phyloP scores from a whole-genome alignment of 1,140 invertebrate species.

The Drosophila prosaltans region DNA sequence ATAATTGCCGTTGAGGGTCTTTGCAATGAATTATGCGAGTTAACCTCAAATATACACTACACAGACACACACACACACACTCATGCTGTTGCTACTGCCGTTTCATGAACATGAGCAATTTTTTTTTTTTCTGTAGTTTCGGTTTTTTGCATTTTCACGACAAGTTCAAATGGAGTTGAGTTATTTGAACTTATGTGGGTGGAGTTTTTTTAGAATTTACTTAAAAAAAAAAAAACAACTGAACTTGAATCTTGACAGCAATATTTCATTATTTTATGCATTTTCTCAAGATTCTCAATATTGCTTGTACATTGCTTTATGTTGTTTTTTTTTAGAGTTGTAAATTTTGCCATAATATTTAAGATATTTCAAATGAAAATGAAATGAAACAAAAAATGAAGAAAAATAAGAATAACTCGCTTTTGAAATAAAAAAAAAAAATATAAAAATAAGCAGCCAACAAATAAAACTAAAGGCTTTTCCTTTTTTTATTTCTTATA shows the following conservation, averaged over 20 bases:
- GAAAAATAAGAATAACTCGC: too few species aligned
- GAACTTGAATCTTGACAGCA: neutral
- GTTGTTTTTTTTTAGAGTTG: too few species aligned
- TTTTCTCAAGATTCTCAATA: neutral
- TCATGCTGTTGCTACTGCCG: neutral
- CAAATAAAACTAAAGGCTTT: too few species aligned
- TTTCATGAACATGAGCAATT: slow-evolving; percentile 61
- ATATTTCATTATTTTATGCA: neutral
- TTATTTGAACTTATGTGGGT: slow-evolving; percentile 13
- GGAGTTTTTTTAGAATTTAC: slow-evolving; percentile 3
- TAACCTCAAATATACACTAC: slow-evolving; percentile 68
- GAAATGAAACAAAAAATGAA: too few species aligned
- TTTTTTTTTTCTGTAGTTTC: neutral
- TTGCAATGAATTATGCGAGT: slow-evolving; percentile 82
- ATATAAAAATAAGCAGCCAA: too few species aligned
- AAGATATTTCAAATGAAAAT: too few species aligned
- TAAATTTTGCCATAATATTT: too few species aligned
- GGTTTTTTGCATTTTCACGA: slow-evolving; percentile 24
- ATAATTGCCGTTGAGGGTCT: slow-evolving; percentile 80
- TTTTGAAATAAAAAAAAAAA: too few species aligned
- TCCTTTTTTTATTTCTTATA: too few species aligned
- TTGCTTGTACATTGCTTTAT: too few species aligned
- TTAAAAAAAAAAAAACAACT: neutral
- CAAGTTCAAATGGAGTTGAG: slow-evolving; percentile 43
- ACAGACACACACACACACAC: slow-evolving; percentile 20